Evolutionary conservation across 37 sponge, comb jelly and placozoan genomes (phyloP).

Genomic region (Crambe crambe): DNA sequence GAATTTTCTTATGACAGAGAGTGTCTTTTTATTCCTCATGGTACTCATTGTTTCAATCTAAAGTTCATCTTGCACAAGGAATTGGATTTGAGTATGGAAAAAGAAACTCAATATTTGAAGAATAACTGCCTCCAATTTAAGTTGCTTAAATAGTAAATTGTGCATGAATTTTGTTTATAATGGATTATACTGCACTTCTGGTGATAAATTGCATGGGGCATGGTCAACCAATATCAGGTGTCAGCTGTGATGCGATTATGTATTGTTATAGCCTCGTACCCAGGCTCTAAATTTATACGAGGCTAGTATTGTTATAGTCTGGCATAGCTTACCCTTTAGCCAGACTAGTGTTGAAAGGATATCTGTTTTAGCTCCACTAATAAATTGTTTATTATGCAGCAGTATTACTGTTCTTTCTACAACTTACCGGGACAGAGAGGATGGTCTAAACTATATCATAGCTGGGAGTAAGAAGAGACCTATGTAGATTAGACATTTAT

Average conservation of each 20-base stretch:
- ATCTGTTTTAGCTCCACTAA: background rate
- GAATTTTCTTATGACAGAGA: background rate
- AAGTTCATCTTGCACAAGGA: background rate
- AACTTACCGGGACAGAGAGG: constrained; percentile 51
- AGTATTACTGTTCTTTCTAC: constrained; percentile 37
- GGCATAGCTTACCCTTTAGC: too few relatives aligned
- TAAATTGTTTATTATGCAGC: constrained; percentile 21
- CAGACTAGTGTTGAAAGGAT: background rate
- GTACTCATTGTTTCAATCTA: too few relatives aligned
- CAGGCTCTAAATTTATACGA: too few relatives aligned
- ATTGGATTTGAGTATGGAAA: background rate
- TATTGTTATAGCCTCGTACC: background rate
- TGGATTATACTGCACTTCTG: too few relatives aligned
- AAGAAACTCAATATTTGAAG: background rate
- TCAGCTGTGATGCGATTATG: background rate
- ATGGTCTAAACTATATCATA: constrained; percentile 54
- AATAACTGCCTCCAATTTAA: background rate
- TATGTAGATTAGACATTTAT: background rate
- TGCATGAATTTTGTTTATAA: too few relatives aligned
- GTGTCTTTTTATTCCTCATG: background rate
- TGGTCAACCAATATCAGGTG: too few relatives aligned
- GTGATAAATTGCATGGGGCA: too few relatives aligned
- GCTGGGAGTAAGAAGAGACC: constrained; percentile 43
- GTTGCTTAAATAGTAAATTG: background rate
- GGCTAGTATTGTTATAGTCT: too few relatives aligned